phyloP scores from a whole-genome alignment of 2,888 invertebrate species.

The Lithophane socia region DNA sequence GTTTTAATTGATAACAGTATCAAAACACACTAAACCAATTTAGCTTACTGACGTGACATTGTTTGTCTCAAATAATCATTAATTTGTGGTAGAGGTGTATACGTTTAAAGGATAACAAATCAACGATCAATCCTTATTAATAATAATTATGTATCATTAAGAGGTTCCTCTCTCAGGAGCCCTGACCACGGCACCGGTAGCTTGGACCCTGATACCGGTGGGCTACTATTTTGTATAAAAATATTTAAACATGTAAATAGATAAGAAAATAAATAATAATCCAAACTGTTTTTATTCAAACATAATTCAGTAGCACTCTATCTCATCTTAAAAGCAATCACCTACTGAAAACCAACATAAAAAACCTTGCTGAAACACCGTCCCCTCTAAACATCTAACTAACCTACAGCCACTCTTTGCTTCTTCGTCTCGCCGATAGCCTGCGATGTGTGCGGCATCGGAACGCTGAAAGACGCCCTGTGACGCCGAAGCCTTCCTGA shows the following conservation, averaged over 20 bases:
- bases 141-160: not conserved
- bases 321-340: not conserved
- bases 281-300: not conserved
- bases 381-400: slow-evolving; percentile 54
- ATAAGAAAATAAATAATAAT: too few species aligned
- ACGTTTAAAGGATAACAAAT: not conserved
- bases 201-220: too few species aligned
- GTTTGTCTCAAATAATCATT: too few species aligned
- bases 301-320: not conserved
- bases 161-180: too few species aligned
- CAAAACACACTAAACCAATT: too few species aligned
- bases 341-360: not conserved
- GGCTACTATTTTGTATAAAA: too few species aligned
- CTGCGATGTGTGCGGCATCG: slow-evolving; percentile 88
- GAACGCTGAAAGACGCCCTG: slow-evolving; percentile 90
- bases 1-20: too few species aligned
- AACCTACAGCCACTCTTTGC: slow-evolving; percentile 83
- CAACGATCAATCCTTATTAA: too few species aligned
- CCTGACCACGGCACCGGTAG: too few species aligned
- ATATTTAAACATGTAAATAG: too few species aligned
- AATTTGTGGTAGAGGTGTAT: too few species aligned
- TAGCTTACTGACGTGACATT: too few species aligned
- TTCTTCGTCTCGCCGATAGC: slow-evolving; percentile 90
- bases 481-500: slow-evolving; percentile 88
- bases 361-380: slow-evolving; percentile 1